Base-by-base conservation (phyloP, 2,797 vertebrate species). In the Sebastes taczanowskii region DNA sequence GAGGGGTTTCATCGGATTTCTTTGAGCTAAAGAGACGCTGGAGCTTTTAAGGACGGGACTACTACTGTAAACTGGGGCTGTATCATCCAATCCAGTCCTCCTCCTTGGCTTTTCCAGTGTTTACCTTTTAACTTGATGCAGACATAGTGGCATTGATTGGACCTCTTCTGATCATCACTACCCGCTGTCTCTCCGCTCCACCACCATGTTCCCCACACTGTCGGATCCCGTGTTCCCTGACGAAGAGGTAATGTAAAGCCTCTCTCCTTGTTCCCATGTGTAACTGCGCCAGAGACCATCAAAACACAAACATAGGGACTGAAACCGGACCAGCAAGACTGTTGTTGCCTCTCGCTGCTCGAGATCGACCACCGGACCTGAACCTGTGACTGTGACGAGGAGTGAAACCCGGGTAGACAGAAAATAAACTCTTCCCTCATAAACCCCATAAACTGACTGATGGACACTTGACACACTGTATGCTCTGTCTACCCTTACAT, bases 91-190 rank as follows among this genome's bases (percentile, higher is more conserved):
- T 75, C 64, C 72, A 53, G 74, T 82, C 78, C 77, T 62, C 75
- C 61, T 68, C 71, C 74, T 82, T 10, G 1, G 62, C 82, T 81
- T 88, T 59, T 86, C 83, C 86, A 55, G 82, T 89, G 74, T 91
- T 84, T 77, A 74, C 78, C 71, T 73, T 90, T 75, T 27, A 65
- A 78, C 77, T 71, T 77, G 71, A 82, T 74, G 73, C 87, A 77
- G 82, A 84, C 81, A 59, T 71, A 25, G 65, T 62, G 80, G 83
- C 83, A 58, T 75, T 77, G 71, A 74, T 74, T 60, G 77, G 78
- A 86, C 78, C 80, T 73, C 60, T 32, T 69, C 66, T 75, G 49
- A 66, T 78, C 77, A 68, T 86, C 72, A 65, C 63, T 82, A 56
- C 63, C 68, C 61, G 25, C 73, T 27, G 35, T 74, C 66, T 72